Evolutionary conservation across 2,113 vertebrate genomes (phyloP).

Genomic region (Columba janthina): DNA sequence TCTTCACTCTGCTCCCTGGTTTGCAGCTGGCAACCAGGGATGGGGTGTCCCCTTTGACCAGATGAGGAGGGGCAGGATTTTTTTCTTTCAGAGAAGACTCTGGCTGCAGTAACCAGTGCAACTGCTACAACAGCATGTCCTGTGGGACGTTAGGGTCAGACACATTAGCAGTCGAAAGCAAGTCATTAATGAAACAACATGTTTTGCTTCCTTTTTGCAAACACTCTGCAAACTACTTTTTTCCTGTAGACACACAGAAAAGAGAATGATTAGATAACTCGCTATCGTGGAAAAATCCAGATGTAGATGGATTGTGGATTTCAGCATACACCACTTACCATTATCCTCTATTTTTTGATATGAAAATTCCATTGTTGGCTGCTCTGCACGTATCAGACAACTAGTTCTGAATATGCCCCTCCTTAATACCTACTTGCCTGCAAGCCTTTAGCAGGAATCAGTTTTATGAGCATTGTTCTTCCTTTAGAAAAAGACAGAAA

Average conservation of each 20-base stretch:
- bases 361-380: not conserved
- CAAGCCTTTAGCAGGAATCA: not conserved
- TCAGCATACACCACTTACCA: not conserved
- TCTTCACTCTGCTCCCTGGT: not conserved
- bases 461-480: not conserved
- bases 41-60: not conserved
- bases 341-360: not conserved
- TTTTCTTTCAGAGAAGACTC: not conserved
- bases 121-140: rapidly evolving
- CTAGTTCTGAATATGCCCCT: not conserved
- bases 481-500: not conserved
- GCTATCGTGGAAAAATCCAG: not conserved
- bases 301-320: not conserved
- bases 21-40: not conserved
- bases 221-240: not conserved
- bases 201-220: not conserved
- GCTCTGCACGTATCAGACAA: not conserved
- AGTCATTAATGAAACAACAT: not conserved
- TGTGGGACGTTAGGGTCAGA: not conserved
- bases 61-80: not conserved
- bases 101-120: not conserved
- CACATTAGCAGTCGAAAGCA: not conserved
- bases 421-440: not conserved
- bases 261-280: not conserved
- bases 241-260: not conserved